Evolutionary conservation across 2,113 vertebrate species (phyloP), one percentile per base, ranked within the genome.

Genomic region (Nibea albiflora): DNA sequence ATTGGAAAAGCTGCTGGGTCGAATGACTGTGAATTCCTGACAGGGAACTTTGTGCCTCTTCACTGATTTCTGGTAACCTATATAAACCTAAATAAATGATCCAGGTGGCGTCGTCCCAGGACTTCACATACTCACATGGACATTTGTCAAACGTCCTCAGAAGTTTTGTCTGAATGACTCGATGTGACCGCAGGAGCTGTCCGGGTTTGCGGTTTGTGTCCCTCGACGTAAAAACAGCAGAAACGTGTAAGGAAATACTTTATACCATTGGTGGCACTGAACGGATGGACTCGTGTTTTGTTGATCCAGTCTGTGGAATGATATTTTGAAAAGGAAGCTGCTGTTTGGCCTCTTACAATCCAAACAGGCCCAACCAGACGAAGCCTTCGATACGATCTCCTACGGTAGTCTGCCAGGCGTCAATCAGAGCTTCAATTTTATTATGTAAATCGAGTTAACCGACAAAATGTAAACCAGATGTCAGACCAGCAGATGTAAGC

Each of bases 391-490:
- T 68, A 72, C 61, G 20, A 79, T 85, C 46, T 0, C 28, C 69
- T 57, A 3, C 42, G 65, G 53, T 24, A 31, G 35, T 50, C 75
- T 62, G 31, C 4, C 39, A 20, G 42, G 52, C 67, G 19, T 42
- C 78, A 42, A 35, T 44, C 15, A 0, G 11, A 4, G 60, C 72
- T 22, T 26, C 26, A 15, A 12, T 69, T 56, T 71, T 16, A 28
- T 68, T 76, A 63, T 28, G 28, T 35, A 50, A 70, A 72, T 42
- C 0, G 4, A 65, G 19, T 80, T 80, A 22, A 31, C 39, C 0
- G 53, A 26, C 19, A 2, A 50, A 80, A 78, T 42, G 1, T 20
- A 14, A 61, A 73, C 19, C 83, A 78, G 67, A 88, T 80, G 86
- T 80, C 3, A 4, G 57, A 54, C 53, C 57, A 61, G 62, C 46